Evolutionary conservation across 2,888 invertebrate genomes (phyloP).

Genomic region (Sturmia bella): DNA sequence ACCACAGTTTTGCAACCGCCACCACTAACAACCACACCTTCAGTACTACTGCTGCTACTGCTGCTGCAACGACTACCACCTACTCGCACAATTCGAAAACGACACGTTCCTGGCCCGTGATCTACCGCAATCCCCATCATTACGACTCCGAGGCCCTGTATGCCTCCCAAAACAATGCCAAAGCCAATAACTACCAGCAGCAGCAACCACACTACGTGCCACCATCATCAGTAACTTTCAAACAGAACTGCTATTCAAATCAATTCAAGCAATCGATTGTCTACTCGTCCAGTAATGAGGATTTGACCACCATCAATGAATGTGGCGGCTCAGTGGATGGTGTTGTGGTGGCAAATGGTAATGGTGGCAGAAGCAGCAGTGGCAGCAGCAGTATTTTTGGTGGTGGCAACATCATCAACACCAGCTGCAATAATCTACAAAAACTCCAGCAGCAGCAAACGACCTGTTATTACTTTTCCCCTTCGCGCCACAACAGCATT

Average conservation of each 20-base stretch:
- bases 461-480: constrained; percentile 79
- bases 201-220: constrained; percentile 50
- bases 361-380: constrained; percentile 65
- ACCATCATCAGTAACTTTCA: constrained; percentile 72
- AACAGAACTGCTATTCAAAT: constrained; percentile 79
- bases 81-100: constrained; percentile 81
- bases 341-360: constrained; percentile 63
- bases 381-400: constrained; percentile 66
- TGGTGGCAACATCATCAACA: constrained; percentile 60
- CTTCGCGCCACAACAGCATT: constrained; percentile 80
- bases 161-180: constrained; percentile 72
- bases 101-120: constrained; percentile 82
- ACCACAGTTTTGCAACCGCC: constrained; percentile 57
- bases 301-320: constrained; percentile 73
- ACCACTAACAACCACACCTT: constrained; percentile 52
- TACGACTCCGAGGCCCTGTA: constrained; percentile 81
- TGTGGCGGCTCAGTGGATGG: constrained; percentile 60
- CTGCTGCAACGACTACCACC: constrained; percentile 72
- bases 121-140: constrained; percentile 81
- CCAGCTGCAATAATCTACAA: constrained; percentile 56
- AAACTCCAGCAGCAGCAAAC: constrained; percentile 73
- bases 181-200: constrained; percentile 35
- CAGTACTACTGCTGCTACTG: constrained; percentile 58
- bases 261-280: constrained; percentile 79
- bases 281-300: constrained; percentile 80